These are phyloP conservation scores for Heliconius nattereri DNA, from an alignment of 1,140 invertebrate genomes.

Conservation along the genomic window DNA sequence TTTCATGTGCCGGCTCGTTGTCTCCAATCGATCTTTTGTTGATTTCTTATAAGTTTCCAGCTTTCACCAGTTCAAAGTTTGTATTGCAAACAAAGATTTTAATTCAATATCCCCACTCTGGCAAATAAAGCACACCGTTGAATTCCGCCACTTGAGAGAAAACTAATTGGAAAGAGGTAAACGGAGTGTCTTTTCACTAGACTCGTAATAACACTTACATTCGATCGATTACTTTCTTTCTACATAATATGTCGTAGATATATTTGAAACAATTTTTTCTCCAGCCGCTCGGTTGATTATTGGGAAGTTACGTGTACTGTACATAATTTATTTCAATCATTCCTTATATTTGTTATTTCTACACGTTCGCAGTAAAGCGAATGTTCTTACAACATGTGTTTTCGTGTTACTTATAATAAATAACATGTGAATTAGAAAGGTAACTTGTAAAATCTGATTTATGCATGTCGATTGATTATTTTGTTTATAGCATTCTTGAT, in stretches of 20 bases:
- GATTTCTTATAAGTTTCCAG: background rate
- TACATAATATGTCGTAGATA: background rate
- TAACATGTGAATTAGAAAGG: background rate
- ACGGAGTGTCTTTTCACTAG: too few relatives aligned
- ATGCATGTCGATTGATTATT: conserved; percentile 1
- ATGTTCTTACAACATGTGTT: background rate
- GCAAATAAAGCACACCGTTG: too few relatives aligned
- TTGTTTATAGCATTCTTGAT: background rate
- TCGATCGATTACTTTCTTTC: too few relatives aligned
- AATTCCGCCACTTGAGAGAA: too few relatives aligned
- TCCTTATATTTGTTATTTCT: background rate
- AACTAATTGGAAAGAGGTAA: too few relatives aligned
- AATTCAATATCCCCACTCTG: background rate
- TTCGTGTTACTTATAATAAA: background rate
- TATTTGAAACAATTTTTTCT: background rate
- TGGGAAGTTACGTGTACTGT: background rate
- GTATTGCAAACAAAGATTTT: background rate
- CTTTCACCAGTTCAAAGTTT: background rate
- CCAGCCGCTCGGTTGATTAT: background rate
- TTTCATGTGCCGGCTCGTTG: background rate
- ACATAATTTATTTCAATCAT: background rate
- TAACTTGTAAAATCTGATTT: background rate
- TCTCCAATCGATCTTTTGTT: background rate
- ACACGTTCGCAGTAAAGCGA: background rate
- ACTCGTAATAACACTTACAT: too few relatives aligned